Base-by-base conservation (phyloP, 2,888 invertebrate species). In the Acanthosepion esculentum region DNA sequence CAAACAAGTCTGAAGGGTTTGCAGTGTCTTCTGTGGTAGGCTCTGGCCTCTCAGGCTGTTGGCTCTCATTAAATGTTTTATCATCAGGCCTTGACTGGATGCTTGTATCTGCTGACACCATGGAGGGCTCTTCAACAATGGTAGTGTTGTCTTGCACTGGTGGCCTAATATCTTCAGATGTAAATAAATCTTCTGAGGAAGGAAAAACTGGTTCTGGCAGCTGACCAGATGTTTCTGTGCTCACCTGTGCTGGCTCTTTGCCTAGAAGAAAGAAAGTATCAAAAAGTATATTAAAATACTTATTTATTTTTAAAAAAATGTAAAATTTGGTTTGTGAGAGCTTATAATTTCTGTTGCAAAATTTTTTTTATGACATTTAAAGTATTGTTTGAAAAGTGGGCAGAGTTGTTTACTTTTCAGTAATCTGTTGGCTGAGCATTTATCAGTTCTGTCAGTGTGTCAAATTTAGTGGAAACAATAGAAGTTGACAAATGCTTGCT, bases 121-220 rank as follows among this genome's bases (percentile, higher is more conserved):
- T 95, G 26, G 96, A 96, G 18, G 96, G 96, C 94, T 97, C 96
- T 95, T 97, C 97, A 41, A 96, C 94, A 48, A 97, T 96, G 29
- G 96, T 96, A 15, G 95, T 95, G 6, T 94, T 94, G 91, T 95
- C 95, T 92, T 92, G 48, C 41, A 48, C 92, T 93, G 93, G 48
- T 29, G 50, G 29, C 33, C 53, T 29, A n/a, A 93, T 93, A 50
- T 93, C 53, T 8, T 93, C 93, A n/a, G 93, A 93, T 93, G 93
- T 48, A 50, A 93, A 93, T 93, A 93, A 53, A 53, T 53, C 93
- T 48, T 93, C 93, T 50, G 93, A 93, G 29, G 93, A 53, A 48
- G 93, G 93, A 53, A 93, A 93, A 93, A 93, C 93, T 10, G 48
- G n/a, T 78, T 78, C 78, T 78, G 78, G n/a, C 78, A 78, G 33